A percentile compares a stretch with the other conserved stretches of the same genome.
Conservation (phyloP, 2,797 vertebrate species). For the Saxicola maurus region DNA sequence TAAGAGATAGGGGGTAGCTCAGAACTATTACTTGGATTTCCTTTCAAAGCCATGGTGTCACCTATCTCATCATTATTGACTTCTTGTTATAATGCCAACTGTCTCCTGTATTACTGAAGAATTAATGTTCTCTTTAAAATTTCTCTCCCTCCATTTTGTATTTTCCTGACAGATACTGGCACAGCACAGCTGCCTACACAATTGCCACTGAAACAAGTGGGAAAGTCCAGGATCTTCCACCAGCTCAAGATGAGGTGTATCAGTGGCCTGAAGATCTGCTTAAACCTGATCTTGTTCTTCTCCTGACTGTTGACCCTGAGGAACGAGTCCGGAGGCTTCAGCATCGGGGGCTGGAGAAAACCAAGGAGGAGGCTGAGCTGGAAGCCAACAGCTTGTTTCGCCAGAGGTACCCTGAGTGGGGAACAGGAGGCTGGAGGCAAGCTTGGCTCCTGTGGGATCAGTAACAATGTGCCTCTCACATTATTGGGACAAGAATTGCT, state of each 20-base stretch:
- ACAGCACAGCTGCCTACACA: constrained; percentile 90
- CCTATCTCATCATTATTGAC: neutral
- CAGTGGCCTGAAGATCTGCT: constrained; percentile 88
- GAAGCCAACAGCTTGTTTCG: constrained; percentile 83
- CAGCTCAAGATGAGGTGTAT: constrained; percentile 78
- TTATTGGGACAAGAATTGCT: neutral
- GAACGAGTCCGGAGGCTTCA: constrained; percentile 80
- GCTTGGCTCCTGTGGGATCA: neutral
- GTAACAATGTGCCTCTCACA: neutral
- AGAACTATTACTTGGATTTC: neutral
- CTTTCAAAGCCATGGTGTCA: neutral
- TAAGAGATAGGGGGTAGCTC: neutral
- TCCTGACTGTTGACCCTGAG: constrained; percentile 82
- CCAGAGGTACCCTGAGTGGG: constrained; percentile 74
- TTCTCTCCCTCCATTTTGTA: neutral
- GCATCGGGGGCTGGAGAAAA: constrained; percentile 77
- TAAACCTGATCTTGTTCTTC: constrained; percentile 81
- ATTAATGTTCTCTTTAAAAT: neutral
- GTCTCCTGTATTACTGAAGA: neutral
- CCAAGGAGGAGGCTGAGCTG: constrained; percentile 83
- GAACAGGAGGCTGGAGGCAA: neutral
- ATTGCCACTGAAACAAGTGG: constrained; percentile 87
- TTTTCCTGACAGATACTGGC: constrained; percentile 83
- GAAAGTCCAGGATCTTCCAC: constrained; percentile 77
- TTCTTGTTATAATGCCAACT: neutral